These are phyloP conservation scores for Pholis gunnellus DNA, from an alignment of 2,113 vertebrate genomes.

Conservation along the genomic window DNA sequence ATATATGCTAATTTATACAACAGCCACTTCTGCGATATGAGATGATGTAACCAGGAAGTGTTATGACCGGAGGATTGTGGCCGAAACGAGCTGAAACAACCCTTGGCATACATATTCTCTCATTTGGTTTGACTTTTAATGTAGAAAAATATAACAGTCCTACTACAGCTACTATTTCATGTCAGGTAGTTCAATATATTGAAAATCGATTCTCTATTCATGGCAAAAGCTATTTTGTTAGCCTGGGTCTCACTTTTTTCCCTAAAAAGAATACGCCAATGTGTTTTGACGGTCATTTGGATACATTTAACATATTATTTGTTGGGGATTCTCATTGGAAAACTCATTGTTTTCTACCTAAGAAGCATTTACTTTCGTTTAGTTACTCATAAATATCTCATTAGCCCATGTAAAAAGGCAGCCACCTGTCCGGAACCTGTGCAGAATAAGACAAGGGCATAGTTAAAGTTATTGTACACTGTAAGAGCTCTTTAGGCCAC, in stretches of 20 bases:
- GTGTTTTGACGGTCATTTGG: not conserved
- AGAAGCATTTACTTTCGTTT: not conserved
- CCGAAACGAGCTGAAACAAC: constrained; percentile 12
- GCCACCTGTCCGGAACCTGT: not conserved
- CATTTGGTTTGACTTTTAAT: constrained; percentile 1
- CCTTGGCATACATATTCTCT: not conserved
- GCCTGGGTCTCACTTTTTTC: not conserved
- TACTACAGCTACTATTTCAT: not conserved
- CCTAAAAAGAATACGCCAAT: not conserved
- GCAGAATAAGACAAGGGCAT: not conserved
- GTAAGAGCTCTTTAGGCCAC: not conserved
- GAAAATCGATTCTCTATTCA: not conserved
- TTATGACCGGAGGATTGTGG: constrained; percentile 10
- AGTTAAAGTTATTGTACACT: not conserved
- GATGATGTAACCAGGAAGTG: constrained; percentile 40
- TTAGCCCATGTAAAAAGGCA: not conserved
- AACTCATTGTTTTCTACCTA: not conserved
- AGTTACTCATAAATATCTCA: not conserved
- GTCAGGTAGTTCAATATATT: not conserved
- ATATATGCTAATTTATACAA: constrained; percentile 64
- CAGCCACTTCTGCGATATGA: constrained; percentile 52
- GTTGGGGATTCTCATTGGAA: not conserved
- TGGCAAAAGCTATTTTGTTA: not conserved
- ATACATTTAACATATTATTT: not conserved
- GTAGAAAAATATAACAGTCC: not conserved